Conservation (phyloP, 37 sponge, comb jelly and placozoan genomes). For the Beroe ovata region DNA sequence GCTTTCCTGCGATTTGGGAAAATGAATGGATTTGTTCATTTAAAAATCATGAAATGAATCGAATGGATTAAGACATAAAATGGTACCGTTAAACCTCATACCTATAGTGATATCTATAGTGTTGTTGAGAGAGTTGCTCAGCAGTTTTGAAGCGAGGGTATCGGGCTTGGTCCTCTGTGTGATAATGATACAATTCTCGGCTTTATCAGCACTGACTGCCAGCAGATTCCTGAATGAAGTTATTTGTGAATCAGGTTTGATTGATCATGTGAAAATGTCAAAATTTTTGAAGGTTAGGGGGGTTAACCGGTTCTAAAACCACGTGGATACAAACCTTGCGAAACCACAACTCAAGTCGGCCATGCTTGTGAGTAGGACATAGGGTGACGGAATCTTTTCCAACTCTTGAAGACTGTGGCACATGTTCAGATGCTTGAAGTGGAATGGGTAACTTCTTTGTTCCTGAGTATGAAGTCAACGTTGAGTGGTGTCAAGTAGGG, state of each 20-base stretch:
- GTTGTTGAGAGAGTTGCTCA: conserved; percentile 42
- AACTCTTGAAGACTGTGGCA: conserved; percentile 87
- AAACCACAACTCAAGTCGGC: conserved; percentile 11
- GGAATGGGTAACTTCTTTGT: conserved; percentile 79
- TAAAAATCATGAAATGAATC: not conserved
- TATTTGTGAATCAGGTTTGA: too few species aligned
- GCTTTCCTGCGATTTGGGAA: conserved; percentile 65
- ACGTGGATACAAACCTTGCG: conserved; percentile 11
- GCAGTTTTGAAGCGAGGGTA: conserved; percentile 25
- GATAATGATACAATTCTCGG: conserved; percentile 52
- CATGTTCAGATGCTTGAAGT: conserved; percentile 90
- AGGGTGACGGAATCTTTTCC: conserved; percentile 79
- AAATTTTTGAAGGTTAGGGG: too few species aligned
- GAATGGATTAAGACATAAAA: too few species aligned
- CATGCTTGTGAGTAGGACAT: conserved; percentile 71
- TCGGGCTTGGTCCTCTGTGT: conserved; percentile 63
- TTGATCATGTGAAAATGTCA: too few species aligned
- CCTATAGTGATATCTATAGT: conserved; percentile 63
- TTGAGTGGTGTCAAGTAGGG: too few species aligned
- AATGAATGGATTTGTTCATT: conserved; percentile 72
- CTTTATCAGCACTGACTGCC: conserved; percentile 58
- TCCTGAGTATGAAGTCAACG: conserved; percentile 70
- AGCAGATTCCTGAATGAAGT: conserved; percentile 55
- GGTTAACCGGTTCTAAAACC: too few species aligned
- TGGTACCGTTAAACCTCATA: too few species aligned